Base-by-base conservation (phyloP, 2,797 vertebrate species). In the Enteromius unitaeniatus region DNA sequence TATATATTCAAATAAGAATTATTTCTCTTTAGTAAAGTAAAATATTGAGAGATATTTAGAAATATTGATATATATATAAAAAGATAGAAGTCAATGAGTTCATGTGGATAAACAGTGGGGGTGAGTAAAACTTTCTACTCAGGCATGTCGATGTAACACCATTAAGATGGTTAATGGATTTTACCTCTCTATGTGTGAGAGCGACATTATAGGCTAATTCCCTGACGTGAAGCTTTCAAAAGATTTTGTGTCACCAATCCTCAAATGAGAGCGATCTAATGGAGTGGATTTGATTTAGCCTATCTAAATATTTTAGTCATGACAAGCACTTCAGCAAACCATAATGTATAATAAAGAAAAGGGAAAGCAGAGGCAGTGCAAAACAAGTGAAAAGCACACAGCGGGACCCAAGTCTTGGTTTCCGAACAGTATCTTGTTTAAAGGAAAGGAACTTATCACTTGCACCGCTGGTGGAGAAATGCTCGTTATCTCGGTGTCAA, bases 401-500 rank as follows among this genome's bases (percentile, higher is more conserved):
- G 79, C 47, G 34, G 55, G 75, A 67, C 82, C 40, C 15, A n/a
- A 31, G 49, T 23, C 17, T 26, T 45, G 34, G 67, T 55, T 3
- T 53, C 34, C 31, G 23, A 31, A 47, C 70, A 15, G 28, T 34
- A 34, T 83, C 34, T 60, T 26, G 23, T 83, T 55, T 58, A 47
- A 83, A 47, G 51, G 19, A 21, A 60, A n/a, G 53, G 64, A 47
- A 58, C 34, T 49, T 37, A 78, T 83, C 73, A 58, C 13, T 34
- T 7, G 82, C 65, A 34, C 82, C 40, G 1, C 65, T 86, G 28
- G 62, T 31, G 37, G 62, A 64, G 80, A 85, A 58, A 74, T 45
- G 67, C 78, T 68, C 45, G 8, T 64, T 55, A 70, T 91, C 89
- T 88, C 90, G 91, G 90, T 93, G 92, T 91, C 91, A 88, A 34